phyloP scores from a whole-genome alignment of 2,113 vertebrate species.

The Muscicapa adusta region DNA sequence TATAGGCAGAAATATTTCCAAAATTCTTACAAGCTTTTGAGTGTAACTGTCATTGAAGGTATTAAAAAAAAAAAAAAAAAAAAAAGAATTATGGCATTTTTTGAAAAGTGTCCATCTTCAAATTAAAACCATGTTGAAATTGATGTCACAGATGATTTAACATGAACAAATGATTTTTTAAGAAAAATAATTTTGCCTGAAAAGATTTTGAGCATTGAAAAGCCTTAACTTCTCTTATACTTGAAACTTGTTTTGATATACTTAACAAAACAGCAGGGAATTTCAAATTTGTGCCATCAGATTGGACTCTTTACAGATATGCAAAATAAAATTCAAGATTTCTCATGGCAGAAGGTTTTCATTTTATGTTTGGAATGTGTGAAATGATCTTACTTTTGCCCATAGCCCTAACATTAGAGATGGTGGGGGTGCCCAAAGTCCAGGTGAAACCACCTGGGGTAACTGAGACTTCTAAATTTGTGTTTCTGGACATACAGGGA shows the following conservation, averaged over 20 bases:
- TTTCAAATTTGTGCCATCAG: slow-evolving; percentile 22
- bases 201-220: neutral
- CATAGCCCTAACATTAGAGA: neutral
- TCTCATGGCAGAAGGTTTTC: neutral
- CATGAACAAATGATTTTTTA: neutral
- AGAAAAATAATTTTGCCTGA: neutral
- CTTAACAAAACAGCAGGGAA: neutral
- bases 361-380: neutral
- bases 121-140: neutral
- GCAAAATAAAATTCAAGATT: neutral
- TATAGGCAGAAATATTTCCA: neutral
- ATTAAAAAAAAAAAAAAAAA: neutral
- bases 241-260: neutral
- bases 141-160: neutral
- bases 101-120: neutral
- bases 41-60: neutral
- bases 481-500: neutral
- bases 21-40: neutral
- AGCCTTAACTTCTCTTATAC: neutral
- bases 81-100: neutral
- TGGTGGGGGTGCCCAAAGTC: neutral
- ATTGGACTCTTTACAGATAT: neutral
- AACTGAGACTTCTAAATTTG: neutral
- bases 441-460: neutral
- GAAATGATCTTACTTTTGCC: neutral